Evolutionary conservation across 2,113 vertebrate genomes (phyloP), one percentile per base, ranked within the genome.

Genomic region (Urocitellus parryii): DNA sequence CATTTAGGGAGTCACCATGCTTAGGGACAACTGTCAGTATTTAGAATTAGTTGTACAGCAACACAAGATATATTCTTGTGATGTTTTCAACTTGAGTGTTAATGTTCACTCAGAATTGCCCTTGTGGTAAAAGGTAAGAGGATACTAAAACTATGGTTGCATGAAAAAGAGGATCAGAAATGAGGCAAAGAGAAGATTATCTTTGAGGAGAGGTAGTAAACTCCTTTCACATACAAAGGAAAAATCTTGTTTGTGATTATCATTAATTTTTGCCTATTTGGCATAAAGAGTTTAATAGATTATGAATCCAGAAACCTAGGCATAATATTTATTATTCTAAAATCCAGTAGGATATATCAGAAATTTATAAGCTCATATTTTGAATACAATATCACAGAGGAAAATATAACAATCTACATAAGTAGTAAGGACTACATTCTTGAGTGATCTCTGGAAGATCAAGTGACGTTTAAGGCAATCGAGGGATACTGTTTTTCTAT

Each of bases 181-280:
- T 13, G 16, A 9, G 4, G 4, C 42, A 18, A 84, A 32, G 29
- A 82, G 27, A 87, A 83, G 1, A 82, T 45, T 61, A 34, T 1
- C 14, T 96, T 87, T 92, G 3, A 79, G 20, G 34, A 77, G 5
- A 56, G 12, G 29, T 82, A 61, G 2, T 68, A 72, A n/a, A 51
- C 58, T 58, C 14, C 53, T 89, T 76, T 7, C 17, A 85, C 10
- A 42, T 77, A 76, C 18, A 72, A 93, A 85, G 25, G 24, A 91
- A 80, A 79, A 77, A 83, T 56, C 11, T 78, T 72, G 10, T 48
- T 91, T 95, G 20, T 94, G n/a, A 90, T 74, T 90, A n/a, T 72
- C 67, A 77, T 85, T 91, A 77, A 70, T 5, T 65, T 45, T 81
- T 53, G 20, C 8, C 37, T 76, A 34, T 83, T 84, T 72, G 16